Evolutionary conservation across 2,888 invertebrate genomes (phyloP).

Genomic region (Hydrotaea diabolus): DNA sequence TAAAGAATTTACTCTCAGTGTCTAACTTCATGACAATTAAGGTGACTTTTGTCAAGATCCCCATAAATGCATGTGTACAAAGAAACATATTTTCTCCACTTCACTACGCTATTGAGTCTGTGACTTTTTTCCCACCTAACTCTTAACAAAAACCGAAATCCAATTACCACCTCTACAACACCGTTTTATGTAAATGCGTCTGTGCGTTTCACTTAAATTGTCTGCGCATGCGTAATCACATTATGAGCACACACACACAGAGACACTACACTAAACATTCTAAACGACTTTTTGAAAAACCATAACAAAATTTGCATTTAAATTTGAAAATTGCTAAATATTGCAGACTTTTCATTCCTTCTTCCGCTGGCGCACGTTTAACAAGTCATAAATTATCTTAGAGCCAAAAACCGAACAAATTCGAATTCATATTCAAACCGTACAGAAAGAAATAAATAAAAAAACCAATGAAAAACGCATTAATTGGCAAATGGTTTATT

Average conservation of each 20-base stretch:
- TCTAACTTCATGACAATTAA: too few species aligned
- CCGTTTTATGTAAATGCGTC: conserved; percentile 25
- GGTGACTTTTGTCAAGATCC: neutral
- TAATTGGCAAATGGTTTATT: conserved; percentile 62
- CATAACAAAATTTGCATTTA: conserved; percentile 64
- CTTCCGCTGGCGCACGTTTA: conserved; percentile 51
- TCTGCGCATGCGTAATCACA: conserved; percentile 48
- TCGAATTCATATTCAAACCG: neutral
- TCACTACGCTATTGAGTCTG: too few species aligned
- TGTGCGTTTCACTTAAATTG: conserved; percentile 29
- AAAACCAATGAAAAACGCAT: conserved; percentile 55
- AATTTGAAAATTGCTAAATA: conserved; percentile 66
- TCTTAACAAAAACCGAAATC: conserved; percentile 23
- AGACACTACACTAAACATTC: conserved; percentile 39
- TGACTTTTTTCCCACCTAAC: too few species aligned
- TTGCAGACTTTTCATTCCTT: conserved; percentile 45
- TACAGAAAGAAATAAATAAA: conserved; percentile 36
- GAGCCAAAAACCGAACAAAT: conserved; percentile 49
- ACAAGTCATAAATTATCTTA: conserved; percentile 63
- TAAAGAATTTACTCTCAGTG: too few species aligned
- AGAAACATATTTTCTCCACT: conserved; percentile 30
- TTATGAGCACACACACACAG: too few species aligned
- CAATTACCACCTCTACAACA: conserved; percentile 51
- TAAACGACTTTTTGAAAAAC: conserved; percentile 45
- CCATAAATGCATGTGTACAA: neutral